These are phyloP conservation scores for Drosophila truncata DNA, from an alignment of 1,140 invertebrate species.

Conservation along the genomic window DNA sequence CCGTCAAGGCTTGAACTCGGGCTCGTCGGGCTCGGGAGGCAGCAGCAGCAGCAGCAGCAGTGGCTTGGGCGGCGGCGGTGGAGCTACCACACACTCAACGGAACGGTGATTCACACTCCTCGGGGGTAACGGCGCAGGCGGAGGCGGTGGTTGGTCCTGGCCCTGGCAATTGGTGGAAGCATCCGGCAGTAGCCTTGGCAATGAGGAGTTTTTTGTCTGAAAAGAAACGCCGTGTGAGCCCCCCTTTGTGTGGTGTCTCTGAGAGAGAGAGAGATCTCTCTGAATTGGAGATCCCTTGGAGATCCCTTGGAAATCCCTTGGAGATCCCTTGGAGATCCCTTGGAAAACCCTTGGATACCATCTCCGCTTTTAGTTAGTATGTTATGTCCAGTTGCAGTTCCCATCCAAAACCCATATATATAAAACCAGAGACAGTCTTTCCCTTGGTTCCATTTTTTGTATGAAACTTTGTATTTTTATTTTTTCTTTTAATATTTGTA, in stretches of 20 bases:
- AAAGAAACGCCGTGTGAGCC: not conserved
- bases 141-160: conserved; percentile 58
- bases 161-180: conserved; percentile 66
- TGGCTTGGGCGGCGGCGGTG: conserved; percentile 42
- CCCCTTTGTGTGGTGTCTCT: conserved; percentile 2
- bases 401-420: conserved; percentile 13
- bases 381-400: conserved; percentile 20
- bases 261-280: not conserved
- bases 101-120: conserved; percentile 81
- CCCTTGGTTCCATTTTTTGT: not conserved
- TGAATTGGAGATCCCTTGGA: too few relatives aligned
- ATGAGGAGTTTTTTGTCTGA: conserved; percentile 76
- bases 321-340: not conserved
- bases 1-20: conserved; percentile 48
- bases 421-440: too few relatives aligned
- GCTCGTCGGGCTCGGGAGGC: conserved; percentile 46
- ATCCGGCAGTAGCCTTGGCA: conserved; percentile 53
- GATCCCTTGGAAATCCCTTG: not conserved
- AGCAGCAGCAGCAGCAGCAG: conserved; percentile 61
- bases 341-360: not conserved
- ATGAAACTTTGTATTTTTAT: not conserved
- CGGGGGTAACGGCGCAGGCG: conserved; percentile 29
- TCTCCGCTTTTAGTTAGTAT: conserved; percentile 35
- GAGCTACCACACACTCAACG: conserved; percentile 77
- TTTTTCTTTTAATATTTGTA: conserved; percentile 2